Evolutionary conservation across 1,140 invertebrate genomes (phyloP), one percentile per base, ranked within the genome.

Genomic region (Heliothis subflexa): DNA sequence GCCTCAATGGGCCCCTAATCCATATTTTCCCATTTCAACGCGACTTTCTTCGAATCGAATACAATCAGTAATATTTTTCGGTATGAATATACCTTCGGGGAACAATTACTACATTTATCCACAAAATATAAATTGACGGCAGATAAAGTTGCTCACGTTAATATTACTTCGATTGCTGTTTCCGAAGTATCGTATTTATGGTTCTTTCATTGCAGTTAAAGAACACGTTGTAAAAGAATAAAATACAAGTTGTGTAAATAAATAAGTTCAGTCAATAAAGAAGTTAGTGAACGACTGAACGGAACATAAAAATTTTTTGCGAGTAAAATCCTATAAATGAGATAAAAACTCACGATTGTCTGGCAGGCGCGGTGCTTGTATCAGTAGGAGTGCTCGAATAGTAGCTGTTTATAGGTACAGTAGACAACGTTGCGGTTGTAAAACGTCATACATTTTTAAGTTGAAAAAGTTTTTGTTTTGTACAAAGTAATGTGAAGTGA

Each of bases 381-480:
- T 12, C 12, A 18, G 18, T 47, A 21, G 16, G n/a, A n/a, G 10
- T 47, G 11, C 12, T 52, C 11, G 25, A 18, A 52, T 9, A 70
- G 45, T 50, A 14, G 64, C 21, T 50, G 66, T 50, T 70, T 70
- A 70, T 70, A 70, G 66, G 66, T 45, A 25, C 50, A 47, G 47
- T 70, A 70, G 11, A 66, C 40, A 18, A 50, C 47, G 66, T 50
- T 28, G 64, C 47, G 64, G 64, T 25, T 70, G 47, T 70, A 70
- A 71, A 71, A 28, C 28, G 25, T 33, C 66, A 71, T 54, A 71
- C 68, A 71, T 55, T 55, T 71, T 71, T n/a, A 71, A 71, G 28
- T 55, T 40, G 40, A 3, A 40, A 70, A 70, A 70, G 18, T 52
- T 21, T 52, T 52, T 70, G 66, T 70, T 70, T 70, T 28, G 11